These are phyloP conservation scores for Nephrotoma flavescens DNA, from an alignment of 2,888 invertebrate genomes.

Conservation along the genomic window DNA sequence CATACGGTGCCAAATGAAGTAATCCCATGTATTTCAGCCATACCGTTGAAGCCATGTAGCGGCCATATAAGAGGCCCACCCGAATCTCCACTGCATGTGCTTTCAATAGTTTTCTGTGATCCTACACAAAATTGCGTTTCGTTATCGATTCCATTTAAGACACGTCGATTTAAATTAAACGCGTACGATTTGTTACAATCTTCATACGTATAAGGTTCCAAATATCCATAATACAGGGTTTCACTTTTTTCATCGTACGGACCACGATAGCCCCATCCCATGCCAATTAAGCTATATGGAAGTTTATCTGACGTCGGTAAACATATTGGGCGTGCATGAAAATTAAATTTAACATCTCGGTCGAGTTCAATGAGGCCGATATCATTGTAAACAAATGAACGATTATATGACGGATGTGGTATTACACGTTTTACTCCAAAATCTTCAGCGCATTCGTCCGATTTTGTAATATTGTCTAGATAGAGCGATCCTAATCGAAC, in stretches of 20 bases:
- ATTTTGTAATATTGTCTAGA: background rate
- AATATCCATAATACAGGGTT: background rate
- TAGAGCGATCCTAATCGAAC: background rate
- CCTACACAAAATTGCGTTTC: background rate
- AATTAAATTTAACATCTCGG: background rate
- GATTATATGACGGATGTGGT: background rate
- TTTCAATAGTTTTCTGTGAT: background rate
- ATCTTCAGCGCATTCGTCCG: background rate
- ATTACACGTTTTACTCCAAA: background rate
- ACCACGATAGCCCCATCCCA: background rate
- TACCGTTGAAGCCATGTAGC: conserved; percentile 24
- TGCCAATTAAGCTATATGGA: background rate
- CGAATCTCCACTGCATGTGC: conserved; percentile 37
- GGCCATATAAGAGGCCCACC: conserved; percentile 43
- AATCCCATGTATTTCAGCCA: conserved; percentile 35
- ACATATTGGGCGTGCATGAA: background rate
- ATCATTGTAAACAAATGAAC: background rate
- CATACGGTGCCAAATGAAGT: conserved; percentile 35
- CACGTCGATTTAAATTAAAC: background rate
- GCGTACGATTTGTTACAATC: background rate
- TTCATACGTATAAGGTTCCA: background rate
- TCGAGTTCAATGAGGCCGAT: background rate
- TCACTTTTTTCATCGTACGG: background rate
- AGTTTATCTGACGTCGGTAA: background rate
- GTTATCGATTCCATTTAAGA: background rate